A percentile compares a stretch with the other conserved stretches of the same genome.
Evolutionary conservation across 2,113 vertebrate genomes (phyloP).

Genomic region (Pelecanoides urinatrix): DNA sequence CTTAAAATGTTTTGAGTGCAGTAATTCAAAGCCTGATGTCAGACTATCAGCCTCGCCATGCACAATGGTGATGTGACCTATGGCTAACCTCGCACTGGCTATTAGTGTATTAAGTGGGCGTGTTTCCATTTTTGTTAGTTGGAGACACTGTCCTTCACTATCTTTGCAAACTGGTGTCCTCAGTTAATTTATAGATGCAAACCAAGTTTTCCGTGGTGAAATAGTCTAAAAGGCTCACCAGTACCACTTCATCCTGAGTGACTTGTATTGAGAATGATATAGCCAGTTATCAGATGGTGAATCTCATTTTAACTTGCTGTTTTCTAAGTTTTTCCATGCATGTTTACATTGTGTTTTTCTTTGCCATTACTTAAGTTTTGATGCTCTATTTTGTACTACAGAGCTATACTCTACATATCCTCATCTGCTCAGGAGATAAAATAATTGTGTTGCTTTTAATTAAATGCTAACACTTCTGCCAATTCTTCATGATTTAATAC

Average conservation of each 20-base stretch:
- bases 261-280: neutral
- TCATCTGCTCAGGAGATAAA: constrained; percentile 12
- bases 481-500: constrained; percentile 46
- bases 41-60: accelerated
- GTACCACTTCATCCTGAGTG: neutral
- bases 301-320: neutral
- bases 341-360: neutral
- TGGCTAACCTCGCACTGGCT: neutral
- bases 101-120: neutral
- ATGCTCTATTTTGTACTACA: neutral
- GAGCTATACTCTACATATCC: neutral
- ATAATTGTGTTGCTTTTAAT: constrained; percentile 50
- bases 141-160: neutral
- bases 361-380: neutral
- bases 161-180: neutral
- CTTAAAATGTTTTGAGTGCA: neutral
- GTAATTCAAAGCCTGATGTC: neutral
- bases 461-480: constrained; percentile 34
- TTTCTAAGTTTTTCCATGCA: neutral
- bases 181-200: neutral
- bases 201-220: neutral
- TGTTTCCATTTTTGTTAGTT: neutral
- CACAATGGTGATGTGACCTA: neutral
- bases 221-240: neutral
- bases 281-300: neutral